Conservation (phyloP, 1,140 invertebrate species). For the Drosophila kanapiae region DNA sequence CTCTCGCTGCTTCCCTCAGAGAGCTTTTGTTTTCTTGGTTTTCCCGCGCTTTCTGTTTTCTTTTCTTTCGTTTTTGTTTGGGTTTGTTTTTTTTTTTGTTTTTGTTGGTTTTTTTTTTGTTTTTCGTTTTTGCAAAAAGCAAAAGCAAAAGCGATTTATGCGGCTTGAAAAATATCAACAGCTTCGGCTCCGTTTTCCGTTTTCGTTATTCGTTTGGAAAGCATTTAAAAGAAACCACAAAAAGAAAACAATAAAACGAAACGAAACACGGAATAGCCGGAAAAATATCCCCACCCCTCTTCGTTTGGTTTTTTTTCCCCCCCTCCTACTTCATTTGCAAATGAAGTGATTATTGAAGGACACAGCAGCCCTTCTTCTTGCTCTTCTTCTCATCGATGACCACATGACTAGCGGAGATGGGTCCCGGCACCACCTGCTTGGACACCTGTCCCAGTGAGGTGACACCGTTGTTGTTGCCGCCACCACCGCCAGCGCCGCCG, state of each 20-base stretch:
- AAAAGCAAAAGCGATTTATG: slow-evolving; percentile 58
- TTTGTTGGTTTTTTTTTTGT: slow-evolving; percentile 25
- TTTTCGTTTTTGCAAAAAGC: slow-evolving; percentile 47
- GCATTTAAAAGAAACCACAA: slow-evolving; percentile 19
- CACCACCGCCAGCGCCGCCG: slow-evolving; percentile 34
- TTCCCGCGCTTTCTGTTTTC: slow-evolving; percentile 3
- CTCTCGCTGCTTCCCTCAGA: slow-evolving; percentile 31
- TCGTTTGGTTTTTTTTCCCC: slow-evolving; percentile 11
- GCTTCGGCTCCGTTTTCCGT: slow-evolving; percentile 10
- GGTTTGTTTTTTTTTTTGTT: slow-evolving; percentile 7
- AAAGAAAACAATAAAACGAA: slow-evolving; percentile 13
- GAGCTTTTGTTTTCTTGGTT: slow-evolving; percentile 49
- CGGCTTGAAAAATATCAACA: slow-evolving; percentile 66
- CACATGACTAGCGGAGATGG: slow-evolving; percentile 85
- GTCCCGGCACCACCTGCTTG: slow-evolving; percentile 84
- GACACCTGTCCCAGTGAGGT: slow-evolving; percentile 82
- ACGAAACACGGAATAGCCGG: slow-evolving; percentile 35
- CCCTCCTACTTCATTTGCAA: background rate
- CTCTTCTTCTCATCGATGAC: slow-evolving; percentile 85
- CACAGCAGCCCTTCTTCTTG: slow-evolving; percentile 84
- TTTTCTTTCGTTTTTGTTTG: slow-evolving; percentile 32
- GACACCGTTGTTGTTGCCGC: slow-evolving; percentile 73
- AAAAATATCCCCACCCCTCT: slow-evolving; percentile 10
- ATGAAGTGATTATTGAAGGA: slow-evolving; percentile 74
- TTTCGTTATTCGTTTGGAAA: background rate